Percentiles rank a stretch among this genome's conserved stretches.
Conservation (phyloP, 2,888 invertebrate species). For the Alcis repandata region DNA sequence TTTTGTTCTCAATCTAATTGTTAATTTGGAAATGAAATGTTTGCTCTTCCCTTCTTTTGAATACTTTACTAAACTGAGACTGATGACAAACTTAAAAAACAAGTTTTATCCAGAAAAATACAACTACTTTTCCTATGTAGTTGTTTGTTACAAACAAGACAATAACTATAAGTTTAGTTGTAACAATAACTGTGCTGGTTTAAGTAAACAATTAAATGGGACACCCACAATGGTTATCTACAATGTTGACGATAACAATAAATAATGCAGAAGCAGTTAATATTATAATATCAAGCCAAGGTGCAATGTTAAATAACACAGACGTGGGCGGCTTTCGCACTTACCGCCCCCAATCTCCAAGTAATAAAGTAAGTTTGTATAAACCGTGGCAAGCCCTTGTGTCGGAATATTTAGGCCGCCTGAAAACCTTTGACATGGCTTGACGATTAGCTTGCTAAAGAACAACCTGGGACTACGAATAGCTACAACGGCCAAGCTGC, state of each 20-base stretch:
- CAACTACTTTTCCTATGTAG: too few relatives aligned
- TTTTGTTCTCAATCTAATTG: background rate
- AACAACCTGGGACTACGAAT: too few relatives aligned
- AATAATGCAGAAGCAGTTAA: conserved; percentile 16
- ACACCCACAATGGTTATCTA: conserved; percentile 3
- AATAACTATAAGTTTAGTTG: background rate
- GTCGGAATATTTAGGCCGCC: too few relatives aligned
- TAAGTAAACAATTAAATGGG: conserved; percentile 22
- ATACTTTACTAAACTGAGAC: background rate
- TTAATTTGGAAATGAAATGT: conserved; percentile 7
- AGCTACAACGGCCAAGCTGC: too few relatives aligned
- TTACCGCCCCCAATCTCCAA: background rate
- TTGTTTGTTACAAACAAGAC: background rate
- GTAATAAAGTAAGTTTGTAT: too few relatives aligned
- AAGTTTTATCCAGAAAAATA: too few relatives aligned
- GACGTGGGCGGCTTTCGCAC: conserved; percentile 10
- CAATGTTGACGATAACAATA: conserved; percentile 14
- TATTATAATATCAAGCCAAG: conserved; percentile 28
- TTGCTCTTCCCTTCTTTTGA: background rate
- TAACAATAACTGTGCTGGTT: conserved; percentile 10
- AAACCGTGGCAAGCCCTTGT: too few relatives aligned
- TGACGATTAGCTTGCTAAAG: too few relatives aligned
- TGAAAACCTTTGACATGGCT: too few relatives aligned
- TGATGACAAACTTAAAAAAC: too few relatives aligned
- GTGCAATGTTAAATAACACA: conserved; percentile 38